phyloP scores from a whole-genome alignment of 2,888 invertebrate genomes.

The Endotricha flammealis region DNA sequence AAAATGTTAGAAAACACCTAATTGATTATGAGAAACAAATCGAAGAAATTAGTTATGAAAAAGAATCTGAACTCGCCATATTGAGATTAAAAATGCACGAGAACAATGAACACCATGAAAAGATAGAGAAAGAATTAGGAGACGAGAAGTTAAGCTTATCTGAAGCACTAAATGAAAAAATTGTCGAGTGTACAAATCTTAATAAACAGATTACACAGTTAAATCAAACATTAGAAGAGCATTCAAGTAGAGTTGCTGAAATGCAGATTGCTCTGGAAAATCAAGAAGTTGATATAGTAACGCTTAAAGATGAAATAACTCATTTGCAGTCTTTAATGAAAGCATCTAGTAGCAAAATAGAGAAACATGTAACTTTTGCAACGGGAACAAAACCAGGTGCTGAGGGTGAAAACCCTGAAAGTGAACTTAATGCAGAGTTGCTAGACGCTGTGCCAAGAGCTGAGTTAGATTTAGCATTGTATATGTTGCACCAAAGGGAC shows the following conservation, averaged over 20 bases:
- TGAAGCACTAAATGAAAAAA: constrained; percentile 59
- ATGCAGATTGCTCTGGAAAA: constrained; percentile 80
- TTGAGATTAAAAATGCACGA: constrained; percentile 75
- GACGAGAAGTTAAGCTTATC: constrained; percentile 43
- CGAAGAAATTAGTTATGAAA: constrained; percentile 71
- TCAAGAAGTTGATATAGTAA: constrained; percentile 85
- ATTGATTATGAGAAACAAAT: constrained; percentile 61
- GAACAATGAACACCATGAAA: constrained; percentile 48
- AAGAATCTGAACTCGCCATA: constrained; percentile 74
- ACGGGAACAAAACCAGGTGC: constrained; percentile 57
- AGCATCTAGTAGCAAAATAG: constrained; percentile 50
- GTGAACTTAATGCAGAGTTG: constrained; percentile 41
- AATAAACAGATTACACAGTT: constrained; percentile 75
- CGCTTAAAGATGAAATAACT: constrained; percentile 82
- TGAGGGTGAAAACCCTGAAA: constrained; percentile 30
- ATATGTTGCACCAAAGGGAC: constrained; percentile 91
- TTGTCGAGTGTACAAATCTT: constrained; percentile 66
- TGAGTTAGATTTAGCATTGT: constrained; percentile 88
- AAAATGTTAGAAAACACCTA: constrained; percentile 55
- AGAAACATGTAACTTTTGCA: constrained; percentile 68
- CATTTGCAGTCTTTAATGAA: constrained; percentile 46
- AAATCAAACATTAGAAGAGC: constrained; percentile 70
- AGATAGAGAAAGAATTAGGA: constrained; percentile 38
- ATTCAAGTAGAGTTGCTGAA: constrained; percentile 75
- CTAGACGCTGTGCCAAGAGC: constrained; percentile 72